Evolutionary conservation across 1,140 invertebrate species (phyloP).

Genomic region (Heterodera carotae): DNA sequence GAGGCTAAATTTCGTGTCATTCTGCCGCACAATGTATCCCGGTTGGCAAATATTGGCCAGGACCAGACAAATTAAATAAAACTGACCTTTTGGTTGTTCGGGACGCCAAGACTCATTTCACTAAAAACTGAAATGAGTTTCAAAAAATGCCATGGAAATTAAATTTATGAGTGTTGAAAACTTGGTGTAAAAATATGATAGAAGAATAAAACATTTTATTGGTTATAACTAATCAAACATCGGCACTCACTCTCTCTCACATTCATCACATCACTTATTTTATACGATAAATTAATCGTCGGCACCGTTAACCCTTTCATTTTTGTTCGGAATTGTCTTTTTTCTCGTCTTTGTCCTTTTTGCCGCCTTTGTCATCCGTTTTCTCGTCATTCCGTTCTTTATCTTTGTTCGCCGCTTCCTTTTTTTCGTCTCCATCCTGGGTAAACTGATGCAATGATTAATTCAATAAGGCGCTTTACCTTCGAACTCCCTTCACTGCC

Average conservation of each 20-base stretch:
- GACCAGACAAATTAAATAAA: background rate
- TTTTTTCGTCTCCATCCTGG: background rate
- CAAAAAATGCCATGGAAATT: no score
- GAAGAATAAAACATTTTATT: background rate
- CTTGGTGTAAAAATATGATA: background rate
- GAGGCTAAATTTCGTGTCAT: background rate
- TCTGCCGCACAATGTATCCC: background rate
- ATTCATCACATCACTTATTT: no score
- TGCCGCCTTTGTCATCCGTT: background rate
- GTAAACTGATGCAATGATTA: background rate
- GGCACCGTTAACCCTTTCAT: background rate
- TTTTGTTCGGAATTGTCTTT: background rate
- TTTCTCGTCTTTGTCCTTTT: background rate
- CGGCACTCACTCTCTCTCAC: no score
- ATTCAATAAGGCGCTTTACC: background rate
- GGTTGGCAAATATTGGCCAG: no score
- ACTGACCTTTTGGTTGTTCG: background rate
- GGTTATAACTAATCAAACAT: background rate
- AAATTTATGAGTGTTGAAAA: no score
- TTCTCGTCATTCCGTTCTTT: background rate
- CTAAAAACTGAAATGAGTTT: no score
- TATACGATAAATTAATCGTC: background rate
- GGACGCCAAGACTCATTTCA: background rate
- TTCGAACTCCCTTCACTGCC: background rate
- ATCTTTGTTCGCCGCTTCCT: background rate